Percentiles rank a stretch among this genome's conserved stretches.
Conservation (phyloP, 2,797 vertebrate genomes). For the Alauda arvensis region DNA sequence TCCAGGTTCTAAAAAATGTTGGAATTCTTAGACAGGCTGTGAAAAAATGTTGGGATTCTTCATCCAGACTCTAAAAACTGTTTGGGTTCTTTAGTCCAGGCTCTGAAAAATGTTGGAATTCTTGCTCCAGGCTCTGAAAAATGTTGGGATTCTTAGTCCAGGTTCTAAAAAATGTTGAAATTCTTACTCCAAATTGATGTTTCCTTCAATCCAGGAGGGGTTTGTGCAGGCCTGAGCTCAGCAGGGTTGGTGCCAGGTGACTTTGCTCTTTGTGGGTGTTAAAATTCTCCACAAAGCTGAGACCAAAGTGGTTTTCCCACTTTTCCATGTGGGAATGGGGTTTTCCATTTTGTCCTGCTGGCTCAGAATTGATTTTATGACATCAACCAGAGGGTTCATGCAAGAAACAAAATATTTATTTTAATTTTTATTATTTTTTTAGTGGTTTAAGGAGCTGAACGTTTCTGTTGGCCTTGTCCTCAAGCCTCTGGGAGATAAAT, state of each 20-base stretch:
- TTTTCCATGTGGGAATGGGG: background rate
- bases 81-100: too few relatives aligned
- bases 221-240: background rate
- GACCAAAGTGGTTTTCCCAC: background rate
- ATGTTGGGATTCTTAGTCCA: too few relatives aligned
- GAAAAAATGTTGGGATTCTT: too few relatives aligned
- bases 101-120: too few relatives aligned
- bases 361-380: background rate
- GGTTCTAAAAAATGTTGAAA: too few relatives aligned
- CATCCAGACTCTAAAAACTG: too few relatives aligned
- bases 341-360: background rate
- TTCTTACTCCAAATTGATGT: fast-evolving
- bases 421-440: background rate
- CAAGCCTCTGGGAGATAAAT: background rate
- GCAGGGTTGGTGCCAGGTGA: background rate
- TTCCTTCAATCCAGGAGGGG: background rate
- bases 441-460: background rate
- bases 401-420: background rate
- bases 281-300: fast-evolving
- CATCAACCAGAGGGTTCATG: fast-evolving
- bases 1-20: too few relatives aligned
- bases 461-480: background rate
- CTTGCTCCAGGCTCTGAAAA: too few relatives aligned
- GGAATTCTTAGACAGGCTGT: background rate
- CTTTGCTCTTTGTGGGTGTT: background rate